Percentiles rank a stretch among this genome's conserved stretches.
Conservation (phyloP, 2,797 vertebrate genomes). For the Mormyrops boulengeri region DNA sequence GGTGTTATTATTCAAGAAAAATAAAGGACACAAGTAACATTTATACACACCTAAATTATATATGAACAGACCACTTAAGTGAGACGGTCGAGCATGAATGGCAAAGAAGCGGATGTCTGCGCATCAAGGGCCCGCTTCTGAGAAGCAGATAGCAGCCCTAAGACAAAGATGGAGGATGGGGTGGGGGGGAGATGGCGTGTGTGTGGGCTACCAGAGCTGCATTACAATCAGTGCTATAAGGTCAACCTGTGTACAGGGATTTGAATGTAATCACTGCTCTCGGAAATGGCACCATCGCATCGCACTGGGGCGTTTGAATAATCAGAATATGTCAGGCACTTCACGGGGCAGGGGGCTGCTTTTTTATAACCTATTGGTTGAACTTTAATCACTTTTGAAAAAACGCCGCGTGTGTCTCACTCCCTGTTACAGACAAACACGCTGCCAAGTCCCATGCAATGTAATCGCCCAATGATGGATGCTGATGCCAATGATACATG, state of each 20-base stretch:
- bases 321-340: slow-evolving; percentile 45
- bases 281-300: slow-evolving; percentile 16
- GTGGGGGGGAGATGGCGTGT: background rate
- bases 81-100: background rate
- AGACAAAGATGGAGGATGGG: background rate
- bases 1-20: no score
- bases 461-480: background rate
- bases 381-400: slow-evolving; percentile 31
- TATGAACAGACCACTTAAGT: background rate
- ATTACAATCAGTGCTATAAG: slow-evolving; percentile 63
- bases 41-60: slow-evolving; percentile 12
- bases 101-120: background rate
- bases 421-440: slow-evolving; percentile 11
- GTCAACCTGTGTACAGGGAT: slow-evolving; percentile 38
- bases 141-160: background rate
- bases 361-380: slow-evolving; percentile 24
- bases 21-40: background rate
- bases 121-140: background rate
- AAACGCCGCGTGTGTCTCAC: background rate
- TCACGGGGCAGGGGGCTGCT: slow-evolving; percentile 39
- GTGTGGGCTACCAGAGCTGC: slow-evolving; percentile 36
- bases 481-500: background rate
- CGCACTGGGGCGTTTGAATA: slow-evolving; percentile 22
- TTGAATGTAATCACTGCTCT: slow-evolving; percentile 26
- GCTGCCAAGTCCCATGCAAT: background rate